Percentiles rank a stretch among this genome's conserved stretches.
Evolutionary conservation across 2,888 invertebrate species (phyloP).

Genomic region (Mythimna lalbum): DNA sequence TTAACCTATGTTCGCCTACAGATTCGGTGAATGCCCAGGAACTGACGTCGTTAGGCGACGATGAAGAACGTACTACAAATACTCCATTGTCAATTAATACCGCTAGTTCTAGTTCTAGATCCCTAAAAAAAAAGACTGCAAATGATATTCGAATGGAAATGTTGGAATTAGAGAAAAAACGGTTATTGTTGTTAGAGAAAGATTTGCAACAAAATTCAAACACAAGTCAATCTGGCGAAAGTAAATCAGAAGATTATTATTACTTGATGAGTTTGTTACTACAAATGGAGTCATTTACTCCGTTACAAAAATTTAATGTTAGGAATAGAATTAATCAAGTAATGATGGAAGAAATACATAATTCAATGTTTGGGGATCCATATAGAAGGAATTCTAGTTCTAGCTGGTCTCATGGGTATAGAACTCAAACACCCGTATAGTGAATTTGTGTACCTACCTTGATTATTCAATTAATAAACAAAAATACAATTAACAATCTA

Average conservation of each 20-base stretch:
- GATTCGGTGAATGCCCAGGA: conserved; percentile 35
- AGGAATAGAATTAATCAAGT: conserved; percentile 49
- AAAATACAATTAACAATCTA: too few relatives aligned
- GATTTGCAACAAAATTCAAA: conserved; percentile 29
- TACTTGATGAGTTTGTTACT: conserved; percentile 45
- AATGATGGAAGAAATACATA: conserved; percentile 27
- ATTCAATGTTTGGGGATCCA: too few relatives aligned
- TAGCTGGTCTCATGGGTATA: too few relatives aligned
- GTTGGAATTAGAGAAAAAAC: conserved; percentile 40
- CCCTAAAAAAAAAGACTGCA: too few relatives aligned
- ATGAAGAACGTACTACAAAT: conserved; percentile 34
- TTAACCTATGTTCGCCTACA: conserved; percentile 34
- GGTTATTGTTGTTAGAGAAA: conserved; percentile 38
- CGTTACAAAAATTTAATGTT: conserved; percentile 38
- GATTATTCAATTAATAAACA: too few relatives aligned
- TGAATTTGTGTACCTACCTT: too few relatives aligned
- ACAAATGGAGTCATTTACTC: conserved; percentile 43
- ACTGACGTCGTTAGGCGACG: conserved; percentile 28
- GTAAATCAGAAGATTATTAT: conserved; percentile 46
- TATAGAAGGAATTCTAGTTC: too few relatives aligned
- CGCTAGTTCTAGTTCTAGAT: too few relatives aligned
- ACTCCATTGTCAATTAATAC: conserved; percentile 36
- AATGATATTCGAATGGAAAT: conserved; percentile 33
- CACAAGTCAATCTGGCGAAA: conserved; percentile 29
- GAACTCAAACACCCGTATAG: too few relatives aligned